phyloP scores from a whole-genome alignment of 2,888 invertebrate species.

The Tipula lateralis region DNA sequence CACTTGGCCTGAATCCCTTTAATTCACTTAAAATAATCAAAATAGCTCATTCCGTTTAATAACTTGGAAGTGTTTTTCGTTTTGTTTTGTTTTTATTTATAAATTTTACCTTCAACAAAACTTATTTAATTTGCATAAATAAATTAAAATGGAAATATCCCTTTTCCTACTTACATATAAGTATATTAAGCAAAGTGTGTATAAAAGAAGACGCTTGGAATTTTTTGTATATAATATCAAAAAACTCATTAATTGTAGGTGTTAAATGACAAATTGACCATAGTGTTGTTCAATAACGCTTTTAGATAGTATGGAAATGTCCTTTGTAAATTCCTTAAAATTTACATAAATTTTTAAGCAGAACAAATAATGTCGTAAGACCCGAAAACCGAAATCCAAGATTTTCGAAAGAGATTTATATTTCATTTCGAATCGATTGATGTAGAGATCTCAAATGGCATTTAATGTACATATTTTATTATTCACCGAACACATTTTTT shows the following conservation, averaged over 20 bases:
- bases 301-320: background rate
- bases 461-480: background rate
- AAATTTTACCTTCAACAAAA: background rate
- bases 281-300: background rate
- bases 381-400: too few species aligned
- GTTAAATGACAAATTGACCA: background rate
- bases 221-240: background rate
- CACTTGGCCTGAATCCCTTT: background rate
- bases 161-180: background rate
- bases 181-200: background rate
- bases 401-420: background rate
- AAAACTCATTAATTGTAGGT: background rate
- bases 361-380: background rate
- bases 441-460: background rate
- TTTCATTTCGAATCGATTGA: background rate
- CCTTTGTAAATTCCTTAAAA: background rate
- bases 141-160: background rate
- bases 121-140: background rate
- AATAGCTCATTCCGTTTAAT: constrained; percentile 15
- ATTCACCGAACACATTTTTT: background rate
- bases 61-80: background rate
- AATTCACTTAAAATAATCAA: constrained; percentile 7
- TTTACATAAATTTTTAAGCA: background rate
- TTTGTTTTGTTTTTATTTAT: background rate
- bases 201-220: background rate